Base-by-base conservation (phyloP, 2,797 vertebrate species). In the Sus cebifrons region DNA sequence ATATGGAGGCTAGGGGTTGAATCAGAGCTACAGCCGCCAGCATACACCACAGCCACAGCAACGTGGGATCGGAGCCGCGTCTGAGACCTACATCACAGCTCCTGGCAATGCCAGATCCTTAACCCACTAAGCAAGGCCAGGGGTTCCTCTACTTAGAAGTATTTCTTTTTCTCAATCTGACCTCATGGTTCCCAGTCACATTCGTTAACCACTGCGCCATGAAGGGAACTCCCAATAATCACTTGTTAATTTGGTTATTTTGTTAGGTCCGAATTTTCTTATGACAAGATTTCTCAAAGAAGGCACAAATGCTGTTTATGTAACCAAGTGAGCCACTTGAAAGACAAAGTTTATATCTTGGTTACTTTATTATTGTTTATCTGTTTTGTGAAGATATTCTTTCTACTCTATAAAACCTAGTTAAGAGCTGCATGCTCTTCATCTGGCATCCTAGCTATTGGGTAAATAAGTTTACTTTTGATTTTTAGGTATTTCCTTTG, bases 401-500 rank as follows among this genome's bases (percentile, higher is more conserved):
- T 92, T 86, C 67, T 68, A 27, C 78, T 93, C 14, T 91, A 23
- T 74, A 70, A 95, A 95, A 91, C 18, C n/a, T 27, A 40, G 16
- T 52, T 32, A 85, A 56, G 58, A 75, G 23, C 54, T n/a, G 11
- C 58, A 90, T n/a, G 44, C 27, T 65, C 60, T 78, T 95, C 62
- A 82, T 71, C 70, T 89, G 91, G n/a, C 54, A 58, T 91, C 27
- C 62, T 25, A 32, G 62, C 86, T 86, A 32, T 67, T 82, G 52
- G 70, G 36, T 60, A 86, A 90, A 95, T 65, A 78, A 77, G 14
- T 79, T 88, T 74, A 81, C 67, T 78, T 75, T 92, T 74, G 11
- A 68, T 54, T 96, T 92, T 94, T 91, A 86, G 90, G 58, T 54
- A 81, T 86, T 94, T 94, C 64, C 75, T 88, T 88, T 95, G 87